Percentiles rank a stretch among this genome's conserved stretches.
These are phyloP conservation scores for Myotis pilosus DNA, from an alignment of 2,797 vertebrate genomes.

Conservation along the genomic window DNA sequence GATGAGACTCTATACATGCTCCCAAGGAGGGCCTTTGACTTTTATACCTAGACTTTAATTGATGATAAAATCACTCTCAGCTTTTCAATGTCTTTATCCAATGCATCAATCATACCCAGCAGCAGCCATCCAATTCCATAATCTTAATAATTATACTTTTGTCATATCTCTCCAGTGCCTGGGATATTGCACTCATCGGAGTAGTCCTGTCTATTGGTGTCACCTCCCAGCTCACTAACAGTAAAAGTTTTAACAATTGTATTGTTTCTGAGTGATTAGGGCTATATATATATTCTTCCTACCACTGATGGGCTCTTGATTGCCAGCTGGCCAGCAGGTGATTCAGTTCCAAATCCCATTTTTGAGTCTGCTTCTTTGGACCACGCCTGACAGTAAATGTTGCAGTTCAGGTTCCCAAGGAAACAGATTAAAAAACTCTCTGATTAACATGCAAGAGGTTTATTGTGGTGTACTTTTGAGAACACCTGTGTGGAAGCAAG, in stretches of 20 bases:
- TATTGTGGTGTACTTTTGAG: background rate
- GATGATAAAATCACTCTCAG: background rate
- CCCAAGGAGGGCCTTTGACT: background rate
- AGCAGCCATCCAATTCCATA: background rate
- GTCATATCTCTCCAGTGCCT: background rate
- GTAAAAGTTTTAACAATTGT: background rate
- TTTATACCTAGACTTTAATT: background rate
- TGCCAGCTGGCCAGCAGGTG: background rate
- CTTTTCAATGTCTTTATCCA: background rate
- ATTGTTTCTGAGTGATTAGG: background rate
- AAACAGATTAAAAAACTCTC: conserved; percentile 20
- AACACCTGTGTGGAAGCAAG: conserved; percentile 29
- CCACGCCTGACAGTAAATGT: background rate
- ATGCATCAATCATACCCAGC: background rate
- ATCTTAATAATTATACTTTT: background rate
- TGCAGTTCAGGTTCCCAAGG: conserved; percentile 2
- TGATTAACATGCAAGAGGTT: background rate
- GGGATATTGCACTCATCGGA: background rate
- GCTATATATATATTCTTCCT: background rate
- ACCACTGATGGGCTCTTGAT: background rate
- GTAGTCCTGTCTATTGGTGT: background rate
- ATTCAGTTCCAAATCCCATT: background rate
- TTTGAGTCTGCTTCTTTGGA: background rate
- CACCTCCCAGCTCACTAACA: background rate
- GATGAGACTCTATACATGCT: background rate